phyloP scores from a whole-genome alignment of 2,113 vertebrate species.

The Pterocles orientalis region DNA sequence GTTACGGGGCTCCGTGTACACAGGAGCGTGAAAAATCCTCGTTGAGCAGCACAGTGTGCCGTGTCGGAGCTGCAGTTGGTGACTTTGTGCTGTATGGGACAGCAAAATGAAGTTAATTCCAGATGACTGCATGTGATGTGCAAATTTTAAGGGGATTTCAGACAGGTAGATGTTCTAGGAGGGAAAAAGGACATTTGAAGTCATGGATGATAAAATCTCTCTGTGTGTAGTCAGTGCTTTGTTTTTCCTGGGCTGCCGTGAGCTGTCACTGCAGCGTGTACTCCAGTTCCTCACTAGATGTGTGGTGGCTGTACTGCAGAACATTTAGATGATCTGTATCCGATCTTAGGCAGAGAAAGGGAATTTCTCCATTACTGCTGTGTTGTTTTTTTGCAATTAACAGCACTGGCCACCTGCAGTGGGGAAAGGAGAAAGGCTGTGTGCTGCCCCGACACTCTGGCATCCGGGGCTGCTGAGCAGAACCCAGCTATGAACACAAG shows the following conservation, averaged over 20 bases:
- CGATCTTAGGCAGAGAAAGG: not conserved
- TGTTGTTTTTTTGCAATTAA: not conserved
- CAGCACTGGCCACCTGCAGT: no score
- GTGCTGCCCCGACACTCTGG: not conserved
- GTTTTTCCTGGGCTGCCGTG: not conserved
- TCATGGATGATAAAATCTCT: no score
- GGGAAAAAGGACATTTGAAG: not conserved
- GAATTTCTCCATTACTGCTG: not conserved
- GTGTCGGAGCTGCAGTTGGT: not conserved
- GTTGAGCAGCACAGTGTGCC: fast-evolving
- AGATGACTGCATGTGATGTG: not conserved
- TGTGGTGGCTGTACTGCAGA: not conserved
- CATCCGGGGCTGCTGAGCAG: not conserved
- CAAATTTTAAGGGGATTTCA: not conserved
- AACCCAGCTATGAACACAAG: fast-evolving
- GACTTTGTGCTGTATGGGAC: not conserved
- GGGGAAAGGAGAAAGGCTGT: not conserved
- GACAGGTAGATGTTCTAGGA: not conserved
- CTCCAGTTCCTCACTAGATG: not conserved
- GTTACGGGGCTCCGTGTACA: not conserved
- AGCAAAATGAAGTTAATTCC: not conserved
- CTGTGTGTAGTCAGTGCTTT: not conserved
- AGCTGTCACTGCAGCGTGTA: fast-evolving
- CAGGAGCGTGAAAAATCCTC: not conserved
- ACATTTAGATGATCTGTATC: fast-evolving